These are phyloP conservation scores for Pollimyrus isidori DNA, from an alignment of 2,113 vertebrate species.

Conservation along the genomic window DNA sequence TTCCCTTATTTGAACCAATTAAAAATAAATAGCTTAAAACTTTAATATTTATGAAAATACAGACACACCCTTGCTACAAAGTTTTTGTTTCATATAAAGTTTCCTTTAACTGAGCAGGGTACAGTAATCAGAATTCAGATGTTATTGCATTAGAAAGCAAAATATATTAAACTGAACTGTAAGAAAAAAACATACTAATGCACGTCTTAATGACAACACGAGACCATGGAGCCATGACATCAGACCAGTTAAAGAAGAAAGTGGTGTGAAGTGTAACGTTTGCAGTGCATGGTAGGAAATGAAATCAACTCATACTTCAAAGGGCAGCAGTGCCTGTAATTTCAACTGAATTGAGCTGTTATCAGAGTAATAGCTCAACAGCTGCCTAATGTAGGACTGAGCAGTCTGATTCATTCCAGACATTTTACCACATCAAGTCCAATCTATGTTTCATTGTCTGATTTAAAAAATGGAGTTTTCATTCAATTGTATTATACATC, in stretches of 20 bases:
- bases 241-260: background rate
- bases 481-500: background rate
- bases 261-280: background rate
- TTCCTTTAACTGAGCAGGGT: background rate
- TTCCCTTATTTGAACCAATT: background rate
- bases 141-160: background rate
- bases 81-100: background rate
- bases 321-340: background rate
- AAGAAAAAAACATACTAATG: background rate
- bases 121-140: background rate
- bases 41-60: background rate
- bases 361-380: background rate
- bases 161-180: background rate
- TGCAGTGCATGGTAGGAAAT: background rate
- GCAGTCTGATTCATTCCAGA: background rate
- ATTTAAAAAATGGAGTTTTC: background rate
- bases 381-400: background rate
- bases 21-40: background rate
- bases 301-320: background rate
- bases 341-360: background rate
- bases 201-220: background rate
- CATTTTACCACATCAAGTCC: background rate
- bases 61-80: background rate
- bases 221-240: background rate
- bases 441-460: background rate